A percentile compares a stretch with the other conserved stretches of the same genome.
phyloP scores from a whole-genome alignment of 2,113 vertebrate genomes.

The Merops nubicus region DNA sequence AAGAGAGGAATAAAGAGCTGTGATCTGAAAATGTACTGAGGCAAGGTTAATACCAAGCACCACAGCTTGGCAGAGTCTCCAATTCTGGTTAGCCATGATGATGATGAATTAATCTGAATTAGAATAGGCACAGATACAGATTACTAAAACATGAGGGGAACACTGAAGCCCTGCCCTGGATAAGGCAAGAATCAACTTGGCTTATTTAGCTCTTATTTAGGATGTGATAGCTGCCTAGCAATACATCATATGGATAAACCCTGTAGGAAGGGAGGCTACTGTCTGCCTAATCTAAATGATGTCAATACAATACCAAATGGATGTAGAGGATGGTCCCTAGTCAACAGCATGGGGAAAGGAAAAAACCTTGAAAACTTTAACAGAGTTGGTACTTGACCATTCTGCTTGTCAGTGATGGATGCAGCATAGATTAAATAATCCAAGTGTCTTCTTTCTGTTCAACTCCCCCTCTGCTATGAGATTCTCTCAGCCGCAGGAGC shows the following conservation, averaged over 20 bases:
- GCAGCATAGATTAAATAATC: not conserved
- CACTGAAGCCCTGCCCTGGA: not conserved
- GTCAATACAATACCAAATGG: not conserved
- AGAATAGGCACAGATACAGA: not conserved
- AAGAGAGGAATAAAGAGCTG: not conserved
- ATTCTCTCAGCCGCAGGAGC: not conserved
- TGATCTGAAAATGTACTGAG: not conserved
- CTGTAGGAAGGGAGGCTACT: not conserved
- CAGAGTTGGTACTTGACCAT: not conserved
- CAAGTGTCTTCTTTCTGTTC: not conserved
- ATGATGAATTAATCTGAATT: not conserved
- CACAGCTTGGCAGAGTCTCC: not conserved
- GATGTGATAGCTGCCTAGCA: not conserved
- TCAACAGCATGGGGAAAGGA: not conserved
- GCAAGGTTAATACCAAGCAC: not conserved
- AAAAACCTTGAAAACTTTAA: not conserved
- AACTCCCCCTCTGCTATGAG: not conserved
- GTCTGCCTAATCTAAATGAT: not conserved
- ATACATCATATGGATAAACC: not conserved
- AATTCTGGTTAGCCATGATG: not conserved
- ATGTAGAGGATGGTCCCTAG: not conserved
- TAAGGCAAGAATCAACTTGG: not conserved
- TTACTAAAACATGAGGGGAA: not conserved
- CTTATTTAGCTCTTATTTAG: not conserved
- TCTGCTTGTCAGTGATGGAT: not conserved